These are phyloP conservation scores for Andricus curvator DNA, from an alignment of 2,888 invertebrate genomes.

Conservation along the genomic window DNA sequence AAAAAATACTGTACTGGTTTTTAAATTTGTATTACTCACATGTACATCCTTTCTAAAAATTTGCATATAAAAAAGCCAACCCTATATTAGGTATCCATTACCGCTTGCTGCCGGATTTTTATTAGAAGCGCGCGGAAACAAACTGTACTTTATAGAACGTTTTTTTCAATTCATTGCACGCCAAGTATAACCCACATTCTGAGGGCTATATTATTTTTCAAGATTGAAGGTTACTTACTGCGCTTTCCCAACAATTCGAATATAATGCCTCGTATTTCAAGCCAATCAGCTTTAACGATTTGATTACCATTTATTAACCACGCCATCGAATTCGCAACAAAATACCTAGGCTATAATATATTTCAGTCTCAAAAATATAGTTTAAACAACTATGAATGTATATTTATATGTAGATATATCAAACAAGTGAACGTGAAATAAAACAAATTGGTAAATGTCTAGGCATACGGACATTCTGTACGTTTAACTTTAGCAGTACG, in stretches of 20 bases:
- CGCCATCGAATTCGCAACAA: background rate
- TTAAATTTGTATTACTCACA: no score
- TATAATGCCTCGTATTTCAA: constrained; percentile 7
- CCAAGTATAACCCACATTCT: background rate
- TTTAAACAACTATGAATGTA: background rate
- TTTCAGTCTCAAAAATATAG: background rate
- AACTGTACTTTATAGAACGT: background rate
- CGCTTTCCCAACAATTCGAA: background rate
- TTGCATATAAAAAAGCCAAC: no score
- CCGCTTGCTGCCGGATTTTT: no score
- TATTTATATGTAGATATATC: no score
- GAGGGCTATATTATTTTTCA: background rate
- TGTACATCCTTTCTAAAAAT: no score
- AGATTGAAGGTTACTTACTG: constrained; percentile 12
- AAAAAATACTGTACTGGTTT: background rate
- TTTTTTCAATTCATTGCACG: constrained; percentile 11
- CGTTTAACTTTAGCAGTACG: no score
- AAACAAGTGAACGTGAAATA: no score
- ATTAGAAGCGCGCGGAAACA: background rate
- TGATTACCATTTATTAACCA: background rate
- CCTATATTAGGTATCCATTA: no score
- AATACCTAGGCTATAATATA: background rate
- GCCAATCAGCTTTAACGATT: background rate
- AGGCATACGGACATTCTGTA: no score
- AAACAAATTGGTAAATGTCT: no score